phyloP scores from a whole-genome alignment of 2,888 invertebrate species.

The Noctua fimbriata region DNA sequence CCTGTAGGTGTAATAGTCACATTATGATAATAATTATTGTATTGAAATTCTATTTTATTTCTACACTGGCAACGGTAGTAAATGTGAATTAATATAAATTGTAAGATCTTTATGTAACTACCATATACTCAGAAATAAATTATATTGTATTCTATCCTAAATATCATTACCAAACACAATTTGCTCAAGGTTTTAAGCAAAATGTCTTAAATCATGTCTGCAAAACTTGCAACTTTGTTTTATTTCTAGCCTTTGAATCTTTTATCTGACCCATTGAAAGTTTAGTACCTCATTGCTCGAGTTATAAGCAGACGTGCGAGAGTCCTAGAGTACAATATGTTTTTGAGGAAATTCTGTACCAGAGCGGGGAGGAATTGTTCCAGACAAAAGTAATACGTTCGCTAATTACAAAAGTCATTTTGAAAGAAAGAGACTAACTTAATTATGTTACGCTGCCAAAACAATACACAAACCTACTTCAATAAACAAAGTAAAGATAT shows the following conservation, averaged over 20 bases:
- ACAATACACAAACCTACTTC: background rate
- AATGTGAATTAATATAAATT: too few relatives aligned
- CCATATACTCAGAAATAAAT: too few relatives aligned
- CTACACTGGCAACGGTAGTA: too few relatives aligned
- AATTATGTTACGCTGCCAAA: background rate
- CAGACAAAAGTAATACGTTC: background rate
- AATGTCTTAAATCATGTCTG: background rate
- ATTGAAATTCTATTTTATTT: too few relatives aligned
- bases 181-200: background rate
- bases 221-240: too few relatives aligned
- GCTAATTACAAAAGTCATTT: background rate
- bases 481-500: slow-evolving; percentile 10
- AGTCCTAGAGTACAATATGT: background rate
- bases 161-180: background rate
- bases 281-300: background rate
- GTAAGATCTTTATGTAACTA: too few relatives aligned
- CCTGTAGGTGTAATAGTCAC: too few relatives aligned
- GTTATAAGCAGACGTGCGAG: background rate
- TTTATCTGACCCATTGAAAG: background rate
- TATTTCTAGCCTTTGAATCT: background rate
- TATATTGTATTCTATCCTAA: too few relatives aligned
- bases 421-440: background rate
- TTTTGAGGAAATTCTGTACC: background rate
- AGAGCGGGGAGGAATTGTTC: background rate
- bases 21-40: too few relatives aligned